These are phyloP conservation scores for Melanocharis versteri DNA, from an alignment of 2,113 vertebrate genomes.

Conservation along the genomic window DNA sequence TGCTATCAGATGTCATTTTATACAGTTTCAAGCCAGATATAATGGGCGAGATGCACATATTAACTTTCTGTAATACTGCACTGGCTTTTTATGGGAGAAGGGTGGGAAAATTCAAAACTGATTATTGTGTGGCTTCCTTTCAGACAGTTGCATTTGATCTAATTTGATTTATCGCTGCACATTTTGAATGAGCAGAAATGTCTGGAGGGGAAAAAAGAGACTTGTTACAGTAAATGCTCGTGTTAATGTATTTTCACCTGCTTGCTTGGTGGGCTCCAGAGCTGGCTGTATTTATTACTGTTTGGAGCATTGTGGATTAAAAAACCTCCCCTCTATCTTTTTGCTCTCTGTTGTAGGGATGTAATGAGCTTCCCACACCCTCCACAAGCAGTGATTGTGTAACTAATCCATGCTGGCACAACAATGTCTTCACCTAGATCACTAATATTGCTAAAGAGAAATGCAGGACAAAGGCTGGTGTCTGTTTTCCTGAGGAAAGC, in stretches of 20 bases:
- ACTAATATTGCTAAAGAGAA: conserved; percentile 35
- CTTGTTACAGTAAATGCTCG: neutral
- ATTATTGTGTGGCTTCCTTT: conserved; percentile 47
- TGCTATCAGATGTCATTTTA: conserved; percentile 50
- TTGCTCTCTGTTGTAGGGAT: neutral
- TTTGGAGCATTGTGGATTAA: neutral
- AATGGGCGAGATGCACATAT: conserved; percentile 12
- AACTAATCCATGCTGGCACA: neutral
- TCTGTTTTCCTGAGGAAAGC: neutral
- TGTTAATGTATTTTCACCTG: conserved; percentile 41
- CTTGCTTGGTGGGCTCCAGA: conserved; percentile 29
- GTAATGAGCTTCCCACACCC: neutral
- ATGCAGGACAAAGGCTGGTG: conserved; percentile 23
- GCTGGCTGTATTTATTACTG: neutral
- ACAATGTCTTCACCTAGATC: conserved; percentile 13
- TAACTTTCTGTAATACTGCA: conserved; percentile 40
- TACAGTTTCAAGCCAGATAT: conserved; percentile 21
- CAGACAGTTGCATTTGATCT: conserved; percentile 54
- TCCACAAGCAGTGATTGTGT: neutral
- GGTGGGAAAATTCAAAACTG: conserved; percentile 60
- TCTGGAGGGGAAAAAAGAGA: conserved; percentile 8
- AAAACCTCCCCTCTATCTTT: neutral
- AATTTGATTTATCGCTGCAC: conserved; percentile 54
- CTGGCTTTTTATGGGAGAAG: conserved; percentile 19
- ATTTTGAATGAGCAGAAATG: conserved; percentile 23